phyloP scores from a whole-genome alignment of 2,888 invertebrate genomes.

The Eledone cirrhosa region DNA sequence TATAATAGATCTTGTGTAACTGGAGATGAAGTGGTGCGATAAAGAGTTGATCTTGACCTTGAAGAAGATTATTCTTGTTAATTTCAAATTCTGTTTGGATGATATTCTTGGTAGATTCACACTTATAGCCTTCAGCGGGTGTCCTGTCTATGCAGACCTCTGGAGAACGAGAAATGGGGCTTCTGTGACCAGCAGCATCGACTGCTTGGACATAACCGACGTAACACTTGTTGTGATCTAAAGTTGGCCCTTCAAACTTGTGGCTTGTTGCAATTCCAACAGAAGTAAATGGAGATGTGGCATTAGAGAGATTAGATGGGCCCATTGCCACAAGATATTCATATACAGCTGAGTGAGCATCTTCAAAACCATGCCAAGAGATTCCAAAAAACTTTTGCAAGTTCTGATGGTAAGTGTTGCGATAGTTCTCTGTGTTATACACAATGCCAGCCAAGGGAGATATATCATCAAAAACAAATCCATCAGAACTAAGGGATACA shows the following conservation, averaged over 20 bases:
- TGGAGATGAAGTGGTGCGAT: background rate
- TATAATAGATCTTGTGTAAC: background rate
- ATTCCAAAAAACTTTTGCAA: constrained; percentile 30
- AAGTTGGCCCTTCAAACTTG: background rate
- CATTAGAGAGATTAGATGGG: background rate
- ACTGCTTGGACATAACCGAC: background rate
- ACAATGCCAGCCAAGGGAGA: constrained; percentile 42
- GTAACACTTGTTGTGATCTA: background rate
- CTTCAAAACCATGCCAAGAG: constrained; percentile 44
- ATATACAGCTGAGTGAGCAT: constrained; percentile 36
- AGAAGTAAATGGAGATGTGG: background rate
- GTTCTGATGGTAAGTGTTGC: constrained; percentile 36
- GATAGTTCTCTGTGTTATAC: constrained; percentile 38
- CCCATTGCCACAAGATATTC: constrained; percentile 35
- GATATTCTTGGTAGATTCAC: background rate
- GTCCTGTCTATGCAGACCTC: background rate
- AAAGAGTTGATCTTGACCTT: too few species aligned
- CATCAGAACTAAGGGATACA: constrained; percentile 38
- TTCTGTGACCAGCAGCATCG: background rate
- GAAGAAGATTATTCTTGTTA: too few species aligned
- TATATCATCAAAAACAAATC: constrained; percentile 41
- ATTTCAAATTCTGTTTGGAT: background rate
- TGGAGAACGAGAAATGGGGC: background rate
- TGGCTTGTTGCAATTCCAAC: background rate
- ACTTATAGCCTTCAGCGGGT: background rate